phyloP scores from a whole-genome alignment of 1,140 invertebrate species.

The Calycopis cecrops region DNA sequence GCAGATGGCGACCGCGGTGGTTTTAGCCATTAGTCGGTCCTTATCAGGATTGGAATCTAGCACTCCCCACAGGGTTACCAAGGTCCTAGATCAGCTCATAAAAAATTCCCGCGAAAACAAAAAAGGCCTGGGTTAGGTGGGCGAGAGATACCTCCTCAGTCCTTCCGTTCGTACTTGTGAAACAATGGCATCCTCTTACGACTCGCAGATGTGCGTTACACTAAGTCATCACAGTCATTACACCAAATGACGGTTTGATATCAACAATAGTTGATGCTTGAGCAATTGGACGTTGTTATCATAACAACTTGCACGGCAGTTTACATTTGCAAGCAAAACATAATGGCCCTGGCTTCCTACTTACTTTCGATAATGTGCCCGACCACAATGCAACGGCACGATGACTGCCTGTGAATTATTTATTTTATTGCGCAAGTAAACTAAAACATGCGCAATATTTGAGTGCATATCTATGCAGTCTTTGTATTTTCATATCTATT shows the following conservation, averaged over 20 bases:
- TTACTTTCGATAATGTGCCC: conserved; percentile 44
- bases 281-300: conserved; percentile 36
- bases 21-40: too few species aligned
- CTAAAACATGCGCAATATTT: neutral
- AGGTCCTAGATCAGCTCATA: too few species aligned
- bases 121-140: too few species aligned
- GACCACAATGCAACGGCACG: conserved; percentile 33
- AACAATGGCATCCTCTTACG: too few species aligned
- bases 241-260: neutral
- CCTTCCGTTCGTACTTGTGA: too few species aligned
- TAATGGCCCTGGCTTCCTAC: conserved; percentile 42
- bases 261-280: neutral
- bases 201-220: neutral
- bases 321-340: conserved; percentile 48
- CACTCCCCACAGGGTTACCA: too few species aligned
- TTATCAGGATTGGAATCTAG: too few species aligned
- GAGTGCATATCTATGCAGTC: too few species aligned
- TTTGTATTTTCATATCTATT: neutral
- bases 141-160: too few species aligned
- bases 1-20: too few species aligned
- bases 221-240: neutral
- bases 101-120: too few species aligned
- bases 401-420: conserved; percentile 32
- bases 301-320: conserved; percentile 41
- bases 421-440: conserved; percentile 17